Evolutionary conservation across 2,113 vertebrate species (phyloP).

Genomic region (Scalopus aquaticus): DNA sequence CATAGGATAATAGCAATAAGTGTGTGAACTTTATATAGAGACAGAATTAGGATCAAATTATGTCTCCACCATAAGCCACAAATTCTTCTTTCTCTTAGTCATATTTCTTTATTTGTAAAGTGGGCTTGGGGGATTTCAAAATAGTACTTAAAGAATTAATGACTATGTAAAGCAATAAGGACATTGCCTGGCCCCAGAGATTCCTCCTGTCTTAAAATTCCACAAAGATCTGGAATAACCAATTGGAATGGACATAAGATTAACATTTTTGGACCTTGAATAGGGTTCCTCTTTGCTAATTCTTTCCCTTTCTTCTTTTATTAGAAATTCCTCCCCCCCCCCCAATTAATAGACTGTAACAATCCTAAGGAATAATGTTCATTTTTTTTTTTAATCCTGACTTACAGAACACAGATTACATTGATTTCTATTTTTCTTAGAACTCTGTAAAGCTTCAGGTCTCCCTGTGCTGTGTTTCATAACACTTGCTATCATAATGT

Average conservation of each 20-base stretch:
- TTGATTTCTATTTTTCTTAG: constrained; percentile 33
- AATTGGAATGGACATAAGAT: no score
- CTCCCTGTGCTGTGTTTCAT: background rate
- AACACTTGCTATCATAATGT: background rate
- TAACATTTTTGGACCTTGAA: no score
- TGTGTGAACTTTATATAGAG: background rate
- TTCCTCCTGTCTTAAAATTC: no score
- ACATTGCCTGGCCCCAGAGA: background rate
- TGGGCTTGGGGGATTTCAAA: background rate
- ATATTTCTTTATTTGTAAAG: background rate
- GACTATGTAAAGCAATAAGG: background rate
- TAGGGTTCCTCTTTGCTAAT: no score
- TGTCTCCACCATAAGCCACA: background rate
- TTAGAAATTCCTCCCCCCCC: no score
- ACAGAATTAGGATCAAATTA: constrained; percentile 25
- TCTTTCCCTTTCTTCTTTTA: no score
- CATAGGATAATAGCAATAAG: background rate
- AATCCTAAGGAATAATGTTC: no score
- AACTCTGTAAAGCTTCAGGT: constrained; percentile 19
- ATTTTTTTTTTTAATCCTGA: no score
- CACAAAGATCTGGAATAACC: no score
- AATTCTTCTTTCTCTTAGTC: constrained; percentile 15
- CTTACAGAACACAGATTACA: no score
- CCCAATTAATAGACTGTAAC: no score
- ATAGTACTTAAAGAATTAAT: background rate